Evolutionary conservation across 2,113 vertebrate species (phyloP).

Genomic region (Zosterops lateralis): DNA sequence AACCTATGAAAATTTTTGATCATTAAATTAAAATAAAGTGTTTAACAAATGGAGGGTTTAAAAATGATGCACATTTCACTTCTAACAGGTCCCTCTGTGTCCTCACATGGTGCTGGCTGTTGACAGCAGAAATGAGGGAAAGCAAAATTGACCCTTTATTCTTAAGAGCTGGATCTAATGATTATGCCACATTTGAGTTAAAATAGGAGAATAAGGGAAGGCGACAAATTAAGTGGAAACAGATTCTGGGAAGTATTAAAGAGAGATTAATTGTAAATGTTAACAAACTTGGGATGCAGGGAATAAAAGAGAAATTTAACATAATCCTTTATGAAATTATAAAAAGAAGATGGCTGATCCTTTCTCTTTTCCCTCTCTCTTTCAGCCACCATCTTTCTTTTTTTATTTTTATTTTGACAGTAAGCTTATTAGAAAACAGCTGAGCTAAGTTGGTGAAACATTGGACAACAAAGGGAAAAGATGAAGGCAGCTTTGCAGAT

Average conservation of each 20-base stretch:
- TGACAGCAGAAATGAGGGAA: not conserved
- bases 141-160: not conserved
- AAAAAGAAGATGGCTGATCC: not conserved
- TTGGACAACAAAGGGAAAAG: not conserved
- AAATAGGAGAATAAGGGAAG: not conserved
- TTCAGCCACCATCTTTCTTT: not conserved
- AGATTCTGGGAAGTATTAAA: not conserved
- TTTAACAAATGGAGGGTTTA: not conserved
- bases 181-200: not conserved
- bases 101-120: not conserved
- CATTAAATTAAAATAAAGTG: not conserved
- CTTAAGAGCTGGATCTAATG: not conserved
- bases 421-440: slow-evolving; percentile 19
- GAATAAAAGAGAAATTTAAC: not conserved
- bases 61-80: not conserved
- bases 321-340: slow-evolving; percentile 39
- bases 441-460: not conserved
- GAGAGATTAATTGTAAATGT: slow-evolving; percentile 31
- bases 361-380: not conserved
- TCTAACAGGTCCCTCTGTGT: not conserved
- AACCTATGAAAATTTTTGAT: not conserved
- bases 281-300: not conserved
- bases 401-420: slow-evolving; percentile 32
- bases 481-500: slow-evolving; percentile 8
- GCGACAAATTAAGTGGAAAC: not conserved